Evolutionary conservation across 2,888 invertebrate genomes (phyloP), one percentile per base, ranked within the genome.

Genomic region (Dicyrtoma fusca): DNA sequence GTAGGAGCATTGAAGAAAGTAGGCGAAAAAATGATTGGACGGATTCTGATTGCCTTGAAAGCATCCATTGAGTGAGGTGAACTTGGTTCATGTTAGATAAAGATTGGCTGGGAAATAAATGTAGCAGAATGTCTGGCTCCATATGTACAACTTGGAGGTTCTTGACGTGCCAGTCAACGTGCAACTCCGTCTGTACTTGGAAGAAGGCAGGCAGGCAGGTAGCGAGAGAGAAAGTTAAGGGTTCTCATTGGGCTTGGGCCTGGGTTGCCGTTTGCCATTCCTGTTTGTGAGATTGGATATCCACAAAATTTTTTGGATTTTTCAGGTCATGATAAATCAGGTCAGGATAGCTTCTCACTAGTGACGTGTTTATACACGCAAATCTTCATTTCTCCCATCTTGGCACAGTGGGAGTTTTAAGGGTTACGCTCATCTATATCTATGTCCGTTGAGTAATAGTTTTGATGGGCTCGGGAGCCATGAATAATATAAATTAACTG

Each of bases 11-110:
- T 23, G 42, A 49, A 25, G 45, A 68, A 68, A 55, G 44, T 68
- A 68, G 68, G 57, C 25, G 51, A 65, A 55, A 68, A 61, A 57
- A 68, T 59, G 66, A 66, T 66, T 66, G 68, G 59, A 45, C 68
- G 44, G 57, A 42, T 68, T 68, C 49, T 64, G 68, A 68, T 68
- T 68, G 68, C 68, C 57, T 68, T 65, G 51, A 42, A 65, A 25
- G 34, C n/a, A 65, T 13, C 21, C 55, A 57, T 68, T 66, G 53
- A 66, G 68, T 68, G 68, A 55, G 68, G 68, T 68, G 61, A 61
- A 61, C 61, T 61, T 17, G 42, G 61, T 61, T 44, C 57, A 23
- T 25, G 68, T 68, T 68, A 68, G 68, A 57, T 68, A 68, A 68
- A 68, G 68, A 57, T 68, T 68, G 68, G 57, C 68, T 68, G 68